Evolutionary conservation across 2,797 vertebrate genomes (phyloP), one percentile per base, ranked within the genome.

Genomic region (Buceros bicornis): DNA sequence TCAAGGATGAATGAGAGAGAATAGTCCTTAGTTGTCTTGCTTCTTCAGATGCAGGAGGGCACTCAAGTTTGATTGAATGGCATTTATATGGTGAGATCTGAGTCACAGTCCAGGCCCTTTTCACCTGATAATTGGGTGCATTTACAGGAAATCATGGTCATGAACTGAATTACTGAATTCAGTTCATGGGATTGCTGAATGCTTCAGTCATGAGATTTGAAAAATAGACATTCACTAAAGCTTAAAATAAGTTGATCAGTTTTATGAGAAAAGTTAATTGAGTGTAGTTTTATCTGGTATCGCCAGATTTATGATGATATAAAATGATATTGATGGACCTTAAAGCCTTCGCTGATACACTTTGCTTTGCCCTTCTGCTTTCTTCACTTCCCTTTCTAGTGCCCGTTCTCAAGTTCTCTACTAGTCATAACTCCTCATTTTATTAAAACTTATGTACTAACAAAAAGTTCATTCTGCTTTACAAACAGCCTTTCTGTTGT

Each of bases 61-160:
- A 37, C 21, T 76, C 11, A 6, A 4, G 3, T 51, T 76, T 47
- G 24, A 37, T 4, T 71, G 45, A 87, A 61, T 40, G 17, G 7
- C 29, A 43, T 79, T 74, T 87, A 78, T 3, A 60, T 8, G 0
- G 0, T 16, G 4, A 56, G 20, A 64, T 13, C 22, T 1, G 5
- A 28, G 10, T 70, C 61, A 66, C 1, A 0, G 14, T 50, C 20
- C 18, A 45, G 3, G 6, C 53, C 25, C 25, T 47, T 82, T 8
- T 21, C 51, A 73, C 21, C 37, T 61, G 45, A 24, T 53, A 78
- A 62, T 48, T 4, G 4, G 14, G 6, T 71, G 5, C 16, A 28
- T 54, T 87, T 60, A 33, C 16, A 51, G 40, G 28, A 77, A 65
- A 17, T 18, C 28, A 29, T 2, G 4, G 16, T 45, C 74, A 76